Evolutionary conservation across 2,888 invertebrate genomes (phyloP).

Genomic region (Bursaphelenchus okinawaensis): DNA sequence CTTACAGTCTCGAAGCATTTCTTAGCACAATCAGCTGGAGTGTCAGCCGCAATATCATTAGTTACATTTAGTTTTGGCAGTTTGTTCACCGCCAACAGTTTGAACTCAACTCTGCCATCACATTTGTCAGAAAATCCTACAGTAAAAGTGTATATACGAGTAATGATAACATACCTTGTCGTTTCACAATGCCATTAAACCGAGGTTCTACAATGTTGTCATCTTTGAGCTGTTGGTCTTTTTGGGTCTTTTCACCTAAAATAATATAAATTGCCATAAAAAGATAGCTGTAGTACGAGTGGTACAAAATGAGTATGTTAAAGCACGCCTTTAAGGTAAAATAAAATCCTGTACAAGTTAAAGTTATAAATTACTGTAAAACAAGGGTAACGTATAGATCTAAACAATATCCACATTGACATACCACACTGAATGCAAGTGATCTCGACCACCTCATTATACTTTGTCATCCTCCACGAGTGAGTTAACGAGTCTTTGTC

Average conservation of each 20-base stretch:
- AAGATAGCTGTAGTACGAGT: no score
- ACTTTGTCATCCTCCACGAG: slow-evolving; percentile 39
- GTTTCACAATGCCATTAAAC: neutral
- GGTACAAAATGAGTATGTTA: no score
- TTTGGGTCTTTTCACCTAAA: slow-evolving; percentile 9
- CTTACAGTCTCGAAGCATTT: slow-evolving; percentile 50
- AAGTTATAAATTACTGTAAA: no score
- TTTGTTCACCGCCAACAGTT: slow-evolving; percentile 43
- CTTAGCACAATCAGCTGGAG: slow-evolving; percentile 55
- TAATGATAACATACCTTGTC: neutral
- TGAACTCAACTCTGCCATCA: slow-evolving; percentile 53
- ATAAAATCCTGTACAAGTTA: no score
- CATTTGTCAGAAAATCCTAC: slow-evolving; percentile 33
- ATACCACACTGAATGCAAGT: slow-evolving; percentile 48
- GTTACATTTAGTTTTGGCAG: slow-evolving; percentile 52
- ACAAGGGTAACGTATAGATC: no score
- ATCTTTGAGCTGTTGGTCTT: slow-evolving; percentile 3
- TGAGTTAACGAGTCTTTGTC: neutral
- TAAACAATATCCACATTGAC: no score
- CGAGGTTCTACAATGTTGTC: neutral
- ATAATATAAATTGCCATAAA: neutral
- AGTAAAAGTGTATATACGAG: neutral
- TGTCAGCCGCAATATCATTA: slow-evolving; percentile 53
- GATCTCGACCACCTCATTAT: slow-evolving; percentile 49
- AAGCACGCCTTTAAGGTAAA: no score